These are phyloP conservation scores for Apamea anceps DNA, from an alignment of 2,888 invertebrate species.

Conservation along the genomic window DNA sequence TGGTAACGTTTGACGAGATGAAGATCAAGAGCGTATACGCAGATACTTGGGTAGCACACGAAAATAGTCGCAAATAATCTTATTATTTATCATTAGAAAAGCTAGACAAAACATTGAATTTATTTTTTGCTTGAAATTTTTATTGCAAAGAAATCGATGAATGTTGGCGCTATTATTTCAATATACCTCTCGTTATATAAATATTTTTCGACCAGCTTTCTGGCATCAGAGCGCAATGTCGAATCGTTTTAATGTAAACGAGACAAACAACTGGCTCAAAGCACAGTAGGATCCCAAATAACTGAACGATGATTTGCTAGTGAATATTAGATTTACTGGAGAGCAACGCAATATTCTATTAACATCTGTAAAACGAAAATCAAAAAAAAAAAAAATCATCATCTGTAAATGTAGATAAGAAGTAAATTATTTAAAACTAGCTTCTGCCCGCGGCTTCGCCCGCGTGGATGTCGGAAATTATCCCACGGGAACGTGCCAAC, in stretches of 20 bases:
- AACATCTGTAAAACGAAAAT: no score
- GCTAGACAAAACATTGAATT: constrained; percentile 56
- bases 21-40: constrained; percentile 84
- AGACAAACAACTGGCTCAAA: constrained; percentile 54
- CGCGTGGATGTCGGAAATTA: no score
- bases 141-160: background rate
- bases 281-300: constrained; percentile 54
- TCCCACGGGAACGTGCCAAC: no score
- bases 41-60: constrained; percentile 57
- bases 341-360: constrained; percentile 11
- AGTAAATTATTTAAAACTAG: background rate
- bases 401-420: no score
- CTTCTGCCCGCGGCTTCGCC: no score
- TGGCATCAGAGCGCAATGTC: constrained; percentile 23
- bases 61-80: constrained; percentile 49
- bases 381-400: no score
- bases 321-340: constrained; percentile 33
- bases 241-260: constrained; percentile 52
- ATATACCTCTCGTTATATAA: background rate
- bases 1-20: constrained; percentile 79
- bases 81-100: constrained; percentile 23
- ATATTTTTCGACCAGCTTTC: constrained; percentile 4
- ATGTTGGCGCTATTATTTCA: background rate
- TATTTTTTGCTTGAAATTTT: background rate
- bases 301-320: constrained; percentile 46